Percentiles rank a stretch among this genome's conserved stretches.
phyloP scores from a whole-genome alignment of 2,888 invertebrate genomes.

The Carabus problematicus region DNA sequence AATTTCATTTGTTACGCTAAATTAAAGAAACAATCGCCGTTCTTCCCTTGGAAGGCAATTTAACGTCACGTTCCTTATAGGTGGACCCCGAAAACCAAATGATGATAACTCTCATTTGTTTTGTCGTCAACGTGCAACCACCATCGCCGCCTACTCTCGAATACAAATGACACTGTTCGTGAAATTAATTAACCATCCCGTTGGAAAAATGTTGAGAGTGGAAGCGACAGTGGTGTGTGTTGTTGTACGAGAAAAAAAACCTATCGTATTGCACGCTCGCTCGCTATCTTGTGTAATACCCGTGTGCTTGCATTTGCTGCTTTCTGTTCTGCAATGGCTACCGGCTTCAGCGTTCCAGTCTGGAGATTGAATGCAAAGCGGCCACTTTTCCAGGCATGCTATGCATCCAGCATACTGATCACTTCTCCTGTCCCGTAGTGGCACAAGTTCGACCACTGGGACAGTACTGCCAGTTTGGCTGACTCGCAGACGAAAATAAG shows the following conservation, averaged over 20 bases:
- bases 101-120: conserved; percentile 42
- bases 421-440: conserved; percentile 1
- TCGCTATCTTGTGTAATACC: not conserved
- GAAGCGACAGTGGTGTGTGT: not conserved
- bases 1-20: conserved; percentile 18
- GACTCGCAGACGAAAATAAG: conserved; percentile 12
- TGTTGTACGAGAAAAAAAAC: not conserved
- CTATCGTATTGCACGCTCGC: not conserved
- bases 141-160: conserved; percentile 20
- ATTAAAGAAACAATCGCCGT: conserved; percentile 38
- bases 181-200: conserved; percentile 43
- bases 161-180: conserved; percentile 43
- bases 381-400: not conserved
- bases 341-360: not conserved
- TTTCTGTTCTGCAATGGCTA: too few relatives aligned
- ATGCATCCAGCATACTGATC: conserved; percentile 35
- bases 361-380: conserved; percentile 41
- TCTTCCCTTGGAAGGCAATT: conserved; percentile 22
- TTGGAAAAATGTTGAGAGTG: conserved; percentile 36
- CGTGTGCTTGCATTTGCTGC: not conserved
- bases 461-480: too few relatives aligned
- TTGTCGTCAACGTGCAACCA: conserved; percentile 17
- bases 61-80: conserved; percentile 38
- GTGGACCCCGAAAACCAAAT: conserved; percentile 32
- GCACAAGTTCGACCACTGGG: too few relatives aligned